These are phyloP conservation scores for Limenitis camilla DNA, from an alignment of 2,888 invertebrate species.

Conservation along the genomic window DNA sequence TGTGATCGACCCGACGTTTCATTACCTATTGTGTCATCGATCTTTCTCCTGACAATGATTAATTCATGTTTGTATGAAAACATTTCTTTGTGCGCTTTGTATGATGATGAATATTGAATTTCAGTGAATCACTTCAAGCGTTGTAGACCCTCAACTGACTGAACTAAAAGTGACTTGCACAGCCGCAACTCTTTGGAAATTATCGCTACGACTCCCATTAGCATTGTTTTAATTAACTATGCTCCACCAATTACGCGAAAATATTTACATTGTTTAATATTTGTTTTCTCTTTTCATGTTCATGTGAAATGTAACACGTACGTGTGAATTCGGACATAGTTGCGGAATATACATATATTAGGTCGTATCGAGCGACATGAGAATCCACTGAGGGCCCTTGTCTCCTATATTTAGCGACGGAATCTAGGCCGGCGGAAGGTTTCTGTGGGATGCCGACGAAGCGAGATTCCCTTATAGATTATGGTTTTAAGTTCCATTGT, in stretches of 20 bases:
- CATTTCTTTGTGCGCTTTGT: not conserved
- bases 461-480: constrained; percentile 20
- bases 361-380: constrained; percentile 14
- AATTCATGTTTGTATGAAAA: not conserved
- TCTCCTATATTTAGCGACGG: constrained; percentile 42
- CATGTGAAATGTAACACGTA: constrained; percentile 2
- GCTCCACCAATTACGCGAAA: not conserved
- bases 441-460: constrained; percentile 23
- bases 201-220: no score
- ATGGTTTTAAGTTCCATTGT: constrained; percentile 1
- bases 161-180: no score
- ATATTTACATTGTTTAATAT: not conserved
- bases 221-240: no score
- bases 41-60: constrained; percentile 5
- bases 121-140: no score
- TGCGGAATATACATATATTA: not conserved
- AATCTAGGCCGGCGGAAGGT: constrained; percentile 48
- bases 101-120: no score
- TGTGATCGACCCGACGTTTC: constrained; percentile 39
- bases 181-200: no score
- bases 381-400: constrained; percentile 31
- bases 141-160: no score
- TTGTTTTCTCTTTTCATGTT: not conserved
- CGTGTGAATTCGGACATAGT: not conserved
- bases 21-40: constrained; percentile 9